A percentile compares a stretch with the other conserved stretches of the same genome.
phyloP scores from a whole-genome alignment of 2,888 invertebrate species.

The Mesorhabditis sp. region DNA sequence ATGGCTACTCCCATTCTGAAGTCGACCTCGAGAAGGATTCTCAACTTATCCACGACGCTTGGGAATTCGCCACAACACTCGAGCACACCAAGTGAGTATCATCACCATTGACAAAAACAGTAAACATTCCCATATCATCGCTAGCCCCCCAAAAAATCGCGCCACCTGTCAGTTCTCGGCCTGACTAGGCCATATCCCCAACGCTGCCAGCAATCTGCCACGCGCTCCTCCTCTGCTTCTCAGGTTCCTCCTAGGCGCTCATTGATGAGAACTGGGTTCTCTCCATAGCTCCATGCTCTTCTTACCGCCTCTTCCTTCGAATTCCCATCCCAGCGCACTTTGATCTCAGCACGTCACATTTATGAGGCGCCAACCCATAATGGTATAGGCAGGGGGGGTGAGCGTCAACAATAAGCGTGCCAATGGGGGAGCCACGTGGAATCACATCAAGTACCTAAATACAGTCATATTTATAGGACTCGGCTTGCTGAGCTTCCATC shows the following conservation, averaged over 20 bases:
- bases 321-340: not conserved
- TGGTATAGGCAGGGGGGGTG: not conserved
- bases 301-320: not conserved
- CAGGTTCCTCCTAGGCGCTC: not conserved
- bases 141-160: no score
- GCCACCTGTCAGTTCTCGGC: not conserved
- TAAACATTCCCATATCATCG: no score
- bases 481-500: not conserved
- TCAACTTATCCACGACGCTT: not conserved
- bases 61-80: not conserved
- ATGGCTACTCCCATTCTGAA: not conserved
- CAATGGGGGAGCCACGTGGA: not conserved
- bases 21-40: conserved; percentile 1
- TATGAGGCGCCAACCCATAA: not conserved
- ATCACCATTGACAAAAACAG: not conserved
- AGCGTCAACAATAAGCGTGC: not conserved
- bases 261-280: not conserved
- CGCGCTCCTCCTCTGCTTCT: not conserved
- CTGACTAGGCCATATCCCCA: not conserved
- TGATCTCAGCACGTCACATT: not conserved
- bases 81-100: not conserved
- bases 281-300: not conserved
- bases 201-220: not conserved
- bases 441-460: not conserved
- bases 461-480: not conserved